Conservation (phyloP, 2,113 vertebrate species). For the Colius striatus region DNA sequence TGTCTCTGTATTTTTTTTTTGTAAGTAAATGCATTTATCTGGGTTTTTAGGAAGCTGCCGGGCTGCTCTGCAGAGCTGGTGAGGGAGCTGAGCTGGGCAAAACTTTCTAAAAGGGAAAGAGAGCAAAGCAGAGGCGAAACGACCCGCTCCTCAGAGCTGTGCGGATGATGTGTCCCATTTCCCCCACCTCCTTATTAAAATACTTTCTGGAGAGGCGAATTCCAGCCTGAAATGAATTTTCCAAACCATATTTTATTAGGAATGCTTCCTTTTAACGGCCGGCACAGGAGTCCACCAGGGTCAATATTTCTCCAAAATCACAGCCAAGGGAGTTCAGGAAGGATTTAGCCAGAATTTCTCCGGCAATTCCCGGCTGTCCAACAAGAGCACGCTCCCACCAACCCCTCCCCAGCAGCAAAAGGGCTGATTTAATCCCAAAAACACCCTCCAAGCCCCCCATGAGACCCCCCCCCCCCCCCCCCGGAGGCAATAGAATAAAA, state of each 20-base stretch:
- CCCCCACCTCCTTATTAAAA: constrained; percentile 67
- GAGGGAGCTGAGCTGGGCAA: fast-evolving
- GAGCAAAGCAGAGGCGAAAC: background rate
- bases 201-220: constrained; percentile 51
- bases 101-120: background rate
- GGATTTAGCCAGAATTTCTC: constrained; percentile 8
- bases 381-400: background rate
- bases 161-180: constrained; percentile 57
- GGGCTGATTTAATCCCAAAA: background rate
- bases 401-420: background rate
- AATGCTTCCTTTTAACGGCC: constrained; percentile 55
- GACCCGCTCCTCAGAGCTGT: background rate
- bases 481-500: background rate
- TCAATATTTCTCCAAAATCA: constrained; percentile 56
- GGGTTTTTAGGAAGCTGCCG: background rate
- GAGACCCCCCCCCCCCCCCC: background rate
- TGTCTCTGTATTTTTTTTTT: too few relatives aligned
- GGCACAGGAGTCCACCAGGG: constrained; percentile 54
- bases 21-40: background rate
- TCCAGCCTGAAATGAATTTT: constrained; percentile 73
- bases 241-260: constrained; percentile 65
- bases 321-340: constrained; percentile 7
- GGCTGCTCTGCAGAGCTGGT: background rate
- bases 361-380: background rate
- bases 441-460: background rate